phyloP scores from a whole-genome alignment of 2,888 invertebrate species.

The Xanthia icteritia region DNA sequence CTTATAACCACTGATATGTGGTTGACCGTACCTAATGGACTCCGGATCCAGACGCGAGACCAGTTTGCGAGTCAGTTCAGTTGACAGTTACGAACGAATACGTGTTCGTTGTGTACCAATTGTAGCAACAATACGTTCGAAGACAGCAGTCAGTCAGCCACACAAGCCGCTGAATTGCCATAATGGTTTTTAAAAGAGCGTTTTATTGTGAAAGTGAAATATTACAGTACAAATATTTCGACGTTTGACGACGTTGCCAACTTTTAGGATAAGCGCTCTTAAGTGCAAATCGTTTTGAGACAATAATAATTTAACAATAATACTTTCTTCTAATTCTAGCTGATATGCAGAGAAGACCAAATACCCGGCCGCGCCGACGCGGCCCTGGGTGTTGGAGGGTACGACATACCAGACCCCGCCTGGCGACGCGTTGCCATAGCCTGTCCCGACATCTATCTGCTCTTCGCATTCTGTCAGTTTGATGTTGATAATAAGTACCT shows the following conservation, averaged over 20 bases:
- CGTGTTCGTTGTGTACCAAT: not conserved
- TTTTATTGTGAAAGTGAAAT: no score
- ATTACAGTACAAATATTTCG: no score
- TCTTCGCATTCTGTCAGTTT: constrained; percentile 82
- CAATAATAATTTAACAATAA: not conserved
- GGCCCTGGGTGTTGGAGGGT: constrained; percentile 76
- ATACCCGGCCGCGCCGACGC: constrained; percentile 75
- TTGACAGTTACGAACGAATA: not conserved
- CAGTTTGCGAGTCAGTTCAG: not conserved
- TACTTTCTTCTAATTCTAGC: constrained; percentile 66
- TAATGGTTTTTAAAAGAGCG: no score
- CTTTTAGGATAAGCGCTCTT: no score
- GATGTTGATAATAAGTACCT: not conserved
- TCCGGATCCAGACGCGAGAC: not conserved
- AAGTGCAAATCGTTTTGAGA: not conserved
- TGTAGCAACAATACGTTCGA: not conserved
- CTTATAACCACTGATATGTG: not conserved
- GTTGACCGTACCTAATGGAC: not conserved
- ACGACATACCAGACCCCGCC: constrained; percentile 80
- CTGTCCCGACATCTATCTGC: constrained; percentile 83
- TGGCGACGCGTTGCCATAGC: constrained; percentile 80
- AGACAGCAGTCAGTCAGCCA: not conserved
- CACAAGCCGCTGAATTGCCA: not conserved
- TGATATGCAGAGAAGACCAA: constrained; percentile 84
- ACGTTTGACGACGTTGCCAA: no score